A percentile compares a stretch with the other conserved stretches of the same genome.
Conservation (phyloP, 2,797 vertebrate species). For the Odontamblyopus lacepedii region DNA sequence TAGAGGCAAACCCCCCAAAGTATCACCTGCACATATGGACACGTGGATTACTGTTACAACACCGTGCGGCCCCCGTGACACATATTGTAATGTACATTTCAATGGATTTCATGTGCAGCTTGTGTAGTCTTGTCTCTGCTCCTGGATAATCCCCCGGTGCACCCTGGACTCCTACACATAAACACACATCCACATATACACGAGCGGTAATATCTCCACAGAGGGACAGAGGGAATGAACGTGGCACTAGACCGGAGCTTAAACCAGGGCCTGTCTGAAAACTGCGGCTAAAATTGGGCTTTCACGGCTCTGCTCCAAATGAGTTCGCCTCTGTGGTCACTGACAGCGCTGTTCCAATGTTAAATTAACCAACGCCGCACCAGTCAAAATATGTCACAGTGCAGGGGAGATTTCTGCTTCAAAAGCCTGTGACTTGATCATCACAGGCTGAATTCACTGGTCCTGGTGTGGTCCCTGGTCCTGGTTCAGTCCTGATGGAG, state of each 20-base stretch:
- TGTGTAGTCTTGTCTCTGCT: slow-evolving; percentile 43
- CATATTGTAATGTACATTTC: slow-evolving; percentile 39
- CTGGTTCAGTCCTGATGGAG: too few relatives aligned
- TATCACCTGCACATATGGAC: too few relatives aligned
- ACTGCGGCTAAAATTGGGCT: slow-evolving; percentile 11
- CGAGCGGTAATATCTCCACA: slow-evolving; percentile 30
- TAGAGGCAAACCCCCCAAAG: too few relatives aligned
- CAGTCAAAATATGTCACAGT: not conserved
- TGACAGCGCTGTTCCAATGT: slow-evolving; percentile 11
- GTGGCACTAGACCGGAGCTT: slow-evolving; percentile 63
- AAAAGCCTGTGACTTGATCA: too few relatives aligned
- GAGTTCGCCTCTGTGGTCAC: slow-evolving; percentile 28
- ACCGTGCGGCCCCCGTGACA: slow-evolving; percentile 12
- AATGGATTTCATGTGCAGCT: slow-evolving; percentile 50
- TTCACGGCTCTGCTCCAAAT: slow-evolving; percentile 45
- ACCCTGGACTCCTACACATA: slow-evolving; percentile 49
- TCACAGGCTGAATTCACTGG: not conserved
- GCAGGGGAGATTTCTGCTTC: not conserved
- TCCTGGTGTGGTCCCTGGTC: not conserved
- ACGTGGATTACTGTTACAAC: not conserved
- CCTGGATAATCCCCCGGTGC: slow-evolving; percentile 54
- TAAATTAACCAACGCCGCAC: not conserved
- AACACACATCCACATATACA: not conserved
- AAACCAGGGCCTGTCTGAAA: slow-evolving; percentile 23
- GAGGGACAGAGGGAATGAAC: slow-evolving; percentile 66